phyloP scores from a whole-genome alignment of 2,797 vertebrate genomes.

The Nyctalus aviator region DNA sequence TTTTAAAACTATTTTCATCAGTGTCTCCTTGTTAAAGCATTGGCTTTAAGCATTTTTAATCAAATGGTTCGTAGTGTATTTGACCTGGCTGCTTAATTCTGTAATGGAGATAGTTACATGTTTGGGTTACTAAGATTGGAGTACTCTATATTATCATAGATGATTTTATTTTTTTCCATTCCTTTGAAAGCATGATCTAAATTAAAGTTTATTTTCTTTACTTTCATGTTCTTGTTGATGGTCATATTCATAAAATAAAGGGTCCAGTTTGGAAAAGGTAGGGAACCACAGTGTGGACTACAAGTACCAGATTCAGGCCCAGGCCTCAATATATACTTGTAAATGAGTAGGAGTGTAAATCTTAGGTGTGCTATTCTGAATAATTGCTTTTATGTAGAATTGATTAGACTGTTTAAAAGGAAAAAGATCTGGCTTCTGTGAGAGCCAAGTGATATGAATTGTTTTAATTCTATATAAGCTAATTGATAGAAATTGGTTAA shows the following conservation, averaged over 20 bases:
- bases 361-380: slow-evolving; percentile 77
- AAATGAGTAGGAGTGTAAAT: slow-evolving; percentile 39
- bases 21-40: slow-evolving; percentile 81
- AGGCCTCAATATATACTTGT: slow-evolving; percentile 68
- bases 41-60: slow-evolving; percentile 80
- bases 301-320: slow-evolving; percentile 74
- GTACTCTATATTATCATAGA: slow-evolving; percentile 62
- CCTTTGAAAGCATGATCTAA: slow-evolving; percentile 78
- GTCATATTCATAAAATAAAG: slow-evolving; percentile 49
- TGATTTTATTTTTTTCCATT: slow-evolving; percentile 74
- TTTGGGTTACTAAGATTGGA: slow-evolving; percentile 73
- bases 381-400: slow-evolving; percentile 72
- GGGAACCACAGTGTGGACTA: slow-evolving; percentile 27
- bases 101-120: slow-evolving; percentile 73
- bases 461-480: slow-evolving; percentile 76
- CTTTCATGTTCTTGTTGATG: slow-evolving; percentile 65
- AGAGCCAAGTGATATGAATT: slow-evolving; percentile 56
- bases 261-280: slow-evolving; percentile 56
- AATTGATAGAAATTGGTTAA: slow-evolving; percentile 63
- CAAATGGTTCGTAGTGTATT: slow-evolving; percentile 76
- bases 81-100: slow-evolving; percentile 78
- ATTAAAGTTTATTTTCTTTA: slow-evolving; percentile 69
- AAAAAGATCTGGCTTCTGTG: slow-evolving; percentile 32
- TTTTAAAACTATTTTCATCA: slow-evolving; percentile 83
- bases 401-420: slow-evolving; percentile 59